These are phyloP conservation scores for Phalacrocorax pelagicus DNA, from an alignment of 2,113 vertebrate genomes.

Conservation along the genomic window DNA sequence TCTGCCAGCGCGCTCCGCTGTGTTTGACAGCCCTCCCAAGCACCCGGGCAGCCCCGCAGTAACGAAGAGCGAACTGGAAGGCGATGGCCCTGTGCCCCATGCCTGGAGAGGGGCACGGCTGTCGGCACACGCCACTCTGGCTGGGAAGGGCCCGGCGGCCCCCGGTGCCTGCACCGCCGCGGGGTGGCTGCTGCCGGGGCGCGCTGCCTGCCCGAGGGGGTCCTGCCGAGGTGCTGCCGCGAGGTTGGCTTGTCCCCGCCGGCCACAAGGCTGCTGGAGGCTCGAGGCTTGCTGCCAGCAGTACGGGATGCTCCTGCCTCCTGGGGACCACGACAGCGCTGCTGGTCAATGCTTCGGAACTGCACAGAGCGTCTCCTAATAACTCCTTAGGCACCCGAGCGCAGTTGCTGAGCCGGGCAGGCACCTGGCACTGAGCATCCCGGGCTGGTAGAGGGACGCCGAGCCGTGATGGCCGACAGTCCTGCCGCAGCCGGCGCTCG, in stretches of 20 bases:
- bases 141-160: background rate
- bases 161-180: background rate
- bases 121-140: rapidly evolving
- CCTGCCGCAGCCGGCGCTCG: background rate
- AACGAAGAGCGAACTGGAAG: background rate
- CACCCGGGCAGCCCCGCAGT: rapidly evolving
- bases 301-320: background rate
- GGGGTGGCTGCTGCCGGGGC: background rate
- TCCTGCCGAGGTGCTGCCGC: rapidly evolving
- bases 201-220: background rate
- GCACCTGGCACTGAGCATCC: background rate
- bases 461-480: rapidly evolving
- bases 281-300: background rate
- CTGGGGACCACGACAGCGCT: rapidly evolving
- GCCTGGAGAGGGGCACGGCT: background rate
- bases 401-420: rapidly evolving
- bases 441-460: rapidly evolving
- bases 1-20: background rate
- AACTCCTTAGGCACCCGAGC: background rate
- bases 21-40: background rate
- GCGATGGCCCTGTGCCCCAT: rapidly evolving
- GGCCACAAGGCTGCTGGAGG: background rate
- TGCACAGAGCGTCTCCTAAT: background rate
- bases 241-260: rapidly evolving
- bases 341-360: background rate